Evolutionary conservation across 2,888 invertebrate genomes (phyloP).

Genomic region (Melanotus villosus): DNA sequence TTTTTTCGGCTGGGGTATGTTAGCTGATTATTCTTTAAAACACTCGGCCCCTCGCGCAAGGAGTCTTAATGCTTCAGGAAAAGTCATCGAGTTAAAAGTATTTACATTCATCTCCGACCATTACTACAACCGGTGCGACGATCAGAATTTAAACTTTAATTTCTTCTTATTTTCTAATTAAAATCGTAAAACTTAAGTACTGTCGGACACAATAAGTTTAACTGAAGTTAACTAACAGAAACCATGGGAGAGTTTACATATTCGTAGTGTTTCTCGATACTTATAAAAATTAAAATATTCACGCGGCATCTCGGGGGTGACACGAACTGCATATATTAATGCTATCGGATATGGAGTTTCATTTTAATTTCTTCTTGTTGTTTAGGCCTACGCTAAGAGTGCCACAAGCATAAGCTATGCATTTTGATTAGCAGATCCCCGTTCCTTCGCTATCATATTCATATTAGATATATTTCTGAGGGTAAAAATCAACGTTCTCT

Average conservation of each 20-base stretch:
- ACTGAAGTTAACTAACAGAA: too few relatives aligned
- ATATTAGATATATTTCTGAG: slow-evolving; percentile 64
- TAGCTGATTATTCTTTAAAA: slow-evolving; percentile 68
- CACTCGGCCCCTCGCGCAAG: slow-evolving; percentile 61
- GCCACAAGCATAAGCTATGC: slow-evolving; percentile 64
- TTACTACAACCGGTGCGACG: slow-evolving; percentile 8
- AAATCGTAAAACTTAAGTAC: slow-evolving; percentile 10
- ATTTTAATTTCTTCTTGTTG: slow-evolving; percentile 61
- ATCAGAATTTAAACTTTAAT: neutral
- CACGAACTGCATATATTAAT: slow-evolving; percentile 49
- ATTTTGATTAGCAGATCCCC: slow-evolving; percentile 67
- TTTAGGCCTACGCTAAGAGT: slow-evolving; percentile 61
- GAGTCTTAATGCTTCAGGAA: slow-evolving; percentile 61
- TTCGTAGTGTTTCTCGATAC: slow-evolving; percentile 37
- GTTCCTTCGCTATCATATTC: slow-evolving; percentile 66
- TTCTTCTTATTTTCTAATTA: slow-evolving; percentile 11
- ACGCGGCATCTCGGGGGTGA: slow-evolving; percentile 44
- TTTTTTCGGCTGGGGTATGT: slow-evolving; percentile 66
- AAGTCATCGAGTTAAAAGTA: slow-evolving; percentile 67
- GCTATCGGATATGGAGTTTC: slow-evolving; percentile 48
- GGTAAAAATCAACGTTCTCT: slow-evolving; percentile 68
- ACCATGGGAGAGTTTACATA: slow-evolving; percentile 17
- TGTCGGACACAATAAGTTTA: neutral
- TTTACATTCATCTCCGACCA: slow-evolving; percentile 47
- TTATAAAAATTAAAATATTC: slow-evolving; percentile 48